These are phyloP conservation scores for Mythimna pallens DNA, from an alignment of 2,888 invertebrate species.

Conservation along the genomic window DNA sequence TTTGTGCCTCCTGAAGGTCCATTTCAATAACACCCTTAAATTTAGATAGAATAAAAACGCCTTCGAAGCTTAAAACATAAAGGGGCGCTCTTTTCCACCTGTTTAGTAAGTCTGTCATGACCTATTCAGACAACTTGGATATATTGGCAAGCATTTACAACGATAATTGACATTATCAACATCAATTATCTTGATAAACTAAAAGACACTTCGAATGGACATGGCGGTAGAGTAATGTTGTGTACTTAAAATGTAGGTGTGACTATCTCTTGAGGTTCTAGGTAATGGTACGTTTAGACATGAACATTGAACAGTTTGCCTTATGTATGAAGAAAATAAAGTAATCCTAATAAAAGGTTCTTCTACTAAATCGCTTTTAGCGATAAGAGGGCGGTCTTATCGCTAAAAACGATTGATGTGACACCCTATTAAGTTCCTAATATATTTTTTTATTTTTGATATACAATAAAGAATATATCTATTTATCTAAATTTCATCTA, in stretches of 20 bases:
- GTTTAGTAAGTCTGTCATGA: constrained; percentile 30
- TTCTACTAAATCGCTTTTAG: too few species aligned
- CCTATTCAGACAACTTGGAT: constrained; percentile 36
- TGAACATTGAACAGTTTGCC: not conserved
- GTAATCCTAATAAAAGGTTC: too few species aligned
- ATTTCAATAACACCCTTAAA: too few species aligned
- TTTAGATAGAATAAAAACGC: constrained; percentile 1
- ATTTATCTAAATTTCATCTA: too few species aligned
- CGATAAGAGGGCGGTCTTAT: too few species aligned
- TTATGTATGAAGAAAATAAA: not conserved
- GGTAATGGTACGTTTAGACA: not conserved
- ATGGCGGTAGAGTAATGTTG: constrained; percentile 34
- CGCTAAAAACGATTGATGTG: too few species aligned
- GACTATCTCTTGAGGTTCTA: not conserved
- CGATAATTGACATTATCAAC: constrained; percentile 61
- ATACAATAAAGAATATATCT: too few species aligned
- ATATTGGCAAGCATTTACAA: constrained; percentile 49
- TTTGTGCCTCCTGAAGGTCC: too few species aligned
- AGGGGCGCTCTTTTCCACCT: constrained; percentile 35
- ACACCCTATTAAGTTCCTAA: too few species aligned
- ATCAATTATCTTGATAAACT: constrained; percentile 61
- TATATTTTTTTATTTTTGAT: too few species aligned
- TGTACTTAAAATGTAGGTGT: constrained; percentile 34
- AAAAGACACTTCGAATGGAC: constrained; percentile 41
- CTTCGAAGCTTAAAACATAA: constrained; percentile 5